Evolutionary conservation across 35 echinoderm and acorn worm species (phyloP).

Genomic region (Diadema setosum): DNA sequence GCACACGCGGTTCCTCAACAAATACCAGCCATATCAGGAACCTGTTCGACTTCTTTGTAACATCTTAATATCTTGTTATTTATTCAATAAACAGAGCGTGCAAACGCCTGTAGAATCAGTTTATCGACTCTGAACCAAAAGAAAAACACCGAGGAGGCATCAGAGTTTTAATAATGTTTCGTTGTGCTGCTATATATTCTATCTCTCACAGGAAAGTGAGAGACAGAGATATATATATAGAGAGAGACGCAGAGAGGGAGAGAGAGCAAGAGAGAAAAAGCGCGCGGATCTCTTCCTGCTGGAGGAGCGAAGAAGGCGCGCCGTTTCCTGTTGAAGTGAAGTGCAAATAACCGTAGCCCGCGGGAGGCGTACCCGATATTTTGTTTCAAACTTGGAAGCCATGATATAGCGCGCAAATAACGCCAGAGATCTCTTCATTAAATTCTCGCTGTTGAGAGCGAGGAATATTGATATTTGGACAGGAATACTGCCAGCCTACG

Average conservation of each 20-base stretch:
- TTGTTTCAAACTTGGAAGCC: conserved; percentile 13
- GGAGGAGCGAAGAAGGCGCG: too few species aligned
- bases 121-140: conserved; percentile 6
- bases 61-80: conserved; percentile 30
- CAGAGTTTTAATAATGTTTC: too few species aligned
- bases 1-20: not conserved
- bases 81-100: conserved; percentile 30
- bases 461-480: conserved; percentile 22
- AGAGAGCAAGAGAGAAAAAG: not conserved
- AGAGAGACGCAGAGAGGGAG: not conserved
- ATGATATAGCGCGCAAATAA: conserved; percentile 8
- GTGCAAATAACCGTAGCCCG: conserved; percentile 27
- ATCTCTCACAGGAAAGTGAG: too few species aligned
- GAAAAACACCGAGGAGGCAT: conserved; percentile 6
- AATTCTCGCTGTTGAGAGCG: not conserved
- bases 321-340: not conserved
- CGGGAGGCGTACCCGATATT: not conserved
- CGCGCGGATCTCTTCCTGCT: not conserved
- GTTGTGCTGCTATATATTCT: too few species aligned
- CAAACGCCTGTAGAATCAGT: conserved; percentile 7
- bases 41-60: conserved; percentile 16
- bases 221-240: too few species aligned
- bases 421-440: not conserved
- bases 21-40: not conserved
- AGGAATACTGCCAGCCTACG: not conserved